phyloP scores from a whole-genome alignment of 2,113 vertebrate genomes.

The Ursus arctos region DNA sequence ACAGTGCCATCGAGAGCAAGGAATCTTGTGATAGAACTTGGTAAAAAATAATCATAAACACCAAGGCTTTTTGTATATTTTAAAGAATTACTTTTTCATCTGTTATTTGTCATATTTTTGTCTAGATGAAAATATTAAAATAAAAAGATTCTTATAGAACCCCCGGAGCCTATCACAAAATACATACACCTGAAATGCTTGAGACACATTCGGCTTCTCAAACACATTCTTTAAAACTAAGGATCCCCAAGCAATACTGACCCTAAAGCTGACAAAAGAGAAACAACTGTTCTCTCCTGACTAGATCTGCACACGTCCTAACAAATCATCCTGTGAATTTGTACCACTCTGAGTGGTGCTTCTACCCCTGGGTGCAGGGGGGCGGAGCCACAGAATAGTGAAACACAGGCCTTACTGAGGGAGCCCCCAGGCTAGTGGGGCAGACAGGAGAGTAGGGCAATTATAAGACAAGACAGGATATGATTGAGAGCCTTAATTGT shows the following conservation, averaged over 20 bases:
- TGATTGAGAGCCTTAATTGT: background rate
- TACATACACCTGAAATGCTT: background rate
- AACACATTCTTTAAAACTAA: background rate
- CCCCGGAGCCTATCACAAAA: background rate
- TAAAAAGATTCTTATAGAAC: background rate
- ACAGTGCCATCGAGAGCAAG: background rate
- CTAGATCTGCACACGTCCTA: background rate
- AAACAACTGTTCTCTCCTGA: background rate
- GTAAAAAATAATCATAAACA: background rate
- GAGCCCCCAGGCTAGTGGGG: background rate
- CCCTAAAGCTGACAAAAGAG: background rate
- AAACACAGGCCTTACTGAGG: background rate
- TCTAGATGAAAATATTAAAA: constrained; percentile 3
- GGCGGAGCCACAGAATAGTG: background rate
- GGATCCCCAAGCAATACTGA: background rate
- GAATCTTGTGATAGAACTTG: background rate
- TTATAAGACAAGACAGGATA: background rate
- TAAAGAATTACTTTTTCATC: background rate
- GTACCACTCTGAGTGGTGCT: background rate
- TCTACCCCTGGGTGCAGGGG: background rate
- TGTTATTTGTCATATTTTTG: background rate
- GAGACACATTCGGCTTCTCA: background rate
- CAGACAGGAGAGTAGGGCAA: background rate
- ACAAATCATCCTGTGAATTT: background rate
- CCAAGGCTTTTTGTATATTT: background rate